Evolutionary conservation across 2,113 vertebrate genomes (phyloP).

Genomic region (Silurus glanis): DNA sequence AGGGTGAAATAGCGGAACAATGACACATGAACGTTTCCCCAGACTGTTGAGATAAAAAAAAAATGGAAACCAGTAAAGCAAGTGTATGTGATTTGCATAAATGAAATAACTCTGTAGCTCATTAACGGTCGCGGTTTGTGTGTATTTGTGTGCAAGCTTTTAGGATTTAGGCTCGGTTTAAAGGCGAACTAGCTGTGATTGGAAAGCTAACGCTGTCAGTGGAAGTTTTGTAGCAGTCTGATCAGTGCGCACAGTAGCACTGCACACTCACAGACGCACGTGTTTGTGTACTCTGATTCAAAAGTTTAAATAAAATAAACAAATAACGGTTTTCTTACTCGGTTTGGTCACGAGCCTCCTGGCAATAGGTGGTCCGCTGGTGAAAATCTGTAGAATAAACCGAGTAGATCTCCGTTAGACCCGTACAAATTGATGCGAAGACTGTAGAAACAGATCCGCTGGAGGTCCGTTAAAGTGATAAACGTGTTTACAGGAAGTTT

Average conservation of each 20-base stretch:
- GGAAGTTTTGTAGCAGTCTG: background rate
- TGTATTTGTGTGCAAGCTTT: background rate
- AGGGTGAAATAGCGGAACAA: slow-evolving; percentile 20
- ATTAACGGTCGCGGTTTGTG: background rate
- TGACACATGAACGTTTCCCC: slow-evolving; percentile 4
- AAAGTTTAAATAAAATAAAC: background rate
- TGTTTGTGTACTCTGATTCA: background rate
- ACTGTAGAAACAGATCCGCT: no score
- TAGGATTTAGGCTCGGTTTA: background rate
- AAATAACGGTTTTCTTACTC: slow-evolving; percentile 53
- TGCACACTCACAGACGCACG: background rate
- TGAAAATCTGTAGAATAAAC: no score
- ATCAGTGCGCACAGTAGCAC: background rate
- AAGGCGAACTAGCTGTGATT: background rate
- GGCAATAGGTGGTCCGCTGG: background rate
- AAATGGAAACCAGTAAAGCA: background rate
- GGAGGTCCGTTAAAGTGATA: no score
- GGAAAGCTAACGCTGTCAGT: background rate
- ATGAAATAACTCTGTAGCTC: background rate
- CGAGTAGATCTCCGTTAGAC: background rate
- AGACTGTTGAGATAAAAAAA: background rate
- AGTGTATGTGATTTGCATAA: slow-evolving; percentile 7
- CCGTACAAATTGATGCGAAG: background rate
- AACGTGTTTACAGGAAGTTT: background rate
- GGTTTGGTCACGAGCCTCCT: slow-evolving; percentile 53